Conservation (phyloP, 1,140 invertebrate species). For the Cotesia glomerata region DNA sequence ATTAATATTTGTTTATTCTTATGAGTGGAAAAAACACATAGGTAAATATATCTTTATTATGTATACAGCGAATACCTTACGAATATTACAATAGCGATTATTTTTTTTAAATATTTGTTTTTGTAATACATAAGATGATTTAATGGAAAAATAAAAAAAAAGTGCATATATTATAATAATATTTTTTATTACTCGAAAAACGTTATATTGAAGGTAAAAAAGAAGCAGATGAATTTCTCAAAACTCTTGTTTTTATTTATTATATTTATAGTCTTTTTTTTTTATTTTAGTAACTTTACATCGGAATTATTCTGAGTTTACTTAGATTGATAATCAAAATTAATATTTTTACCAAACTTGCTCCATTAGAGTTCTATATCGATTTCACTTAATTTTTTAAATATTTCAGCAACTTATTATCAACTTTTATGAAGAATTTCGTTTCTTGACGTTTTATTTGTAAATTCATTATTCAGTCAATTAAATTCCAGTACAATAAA, state of each 20-base stretch:
- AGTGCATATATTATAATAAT: no score
- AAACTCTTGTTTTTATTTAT: background rate
- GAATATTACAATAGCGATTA: constrained; percentile 25
- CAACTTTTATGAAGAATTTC: no score
- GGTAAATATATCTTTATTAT: background rate
- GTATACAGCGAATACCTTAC: constrained; percentile 18
- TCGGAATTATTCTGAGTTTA: background rate
- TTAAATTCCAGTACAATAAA: background rate
- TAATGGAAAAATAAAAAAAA: constrained; percentile 6
- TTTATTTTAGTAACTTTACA: background rate
- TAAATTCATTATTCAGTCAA: background rate
- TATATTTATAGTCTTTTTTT: no score
- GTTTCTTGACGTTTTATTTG: background rate
- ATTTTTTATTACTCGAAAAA: no score
- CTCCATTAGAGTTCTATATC: background rate
- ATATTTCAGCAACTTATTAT: no score
- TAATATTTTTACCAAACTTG: no score
- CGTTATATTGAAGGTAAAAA: background rate
- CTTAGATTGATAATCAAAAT: background rate
- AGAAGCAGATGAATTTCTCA: background rate
- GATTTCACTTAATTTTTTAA: background rate
- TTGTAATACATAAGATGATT: constrained; percentile 26
- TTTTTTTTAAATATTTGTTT: constrained; percentile 30
- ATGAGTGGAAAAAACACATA: background rate
- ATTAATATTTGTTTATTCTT: constrained; percentile 3